Percentiles rank a stretch among this genome's conserved stretches.
Conservation (phyloP, 2,113 vertebrate genomes). For the Cephalopholis sonnerati region DNA sequence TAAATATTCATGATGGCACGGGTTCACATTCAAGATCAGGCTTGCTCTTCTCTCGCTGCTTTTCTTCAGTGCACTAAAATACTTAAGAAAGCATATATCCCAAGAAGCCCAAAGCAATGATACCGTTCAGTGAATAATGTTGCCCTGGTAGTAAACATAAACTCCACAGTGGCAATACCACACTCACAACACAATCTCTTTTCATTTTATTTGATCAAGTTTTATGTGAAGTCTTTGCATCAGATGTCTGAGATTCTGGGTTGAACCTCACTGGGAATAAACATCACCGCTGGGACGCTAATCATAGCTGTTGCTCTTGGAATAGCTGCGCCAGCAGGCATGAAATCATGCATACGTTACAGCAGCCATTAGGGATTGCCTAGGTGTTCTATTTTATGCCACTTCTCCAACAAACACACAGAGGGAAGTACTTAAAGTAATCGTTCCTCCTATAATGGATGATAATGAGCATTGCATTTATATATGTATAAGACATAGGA, state of each 20-base stretch:
- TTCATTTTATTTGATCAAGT: slow-evolving; percentile 66
- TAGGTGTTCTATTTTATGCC: slow-evolving; percentile 75
- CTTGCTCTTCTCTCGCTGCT: slow-evolving; percentile 27
- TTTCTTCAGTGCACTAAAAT: slow-evolving; percentile 34
- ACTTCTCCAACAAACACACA: slow-evolving; percentile 57
- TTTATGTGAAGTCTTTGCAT: slow-evolving; percentile 63
- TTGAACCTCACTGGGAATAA: slow-evolving; percentile 72
- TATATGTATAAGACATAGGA: slow-evolving; percentile 51
- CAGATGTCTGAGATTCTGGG: slow-evolving; percentile 55
- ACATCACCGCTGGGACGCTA: slow-evolving; percentile 67
- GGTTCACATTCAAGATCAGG: slow-evolving; percentile 60
- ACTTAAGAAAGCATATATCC: slow-evolving; percentile 33
- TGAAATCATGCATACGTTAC: slow-evolving; percentile 79
- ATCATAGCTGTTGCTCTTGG: slow-evolving; percentile 79
- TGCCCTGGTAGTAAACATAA: slow-evolving; percentile 43
- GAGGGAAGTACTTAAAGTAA: slow-evolving; percentile 59
- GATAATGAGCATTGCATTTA: slow-evolving; percentile 54
- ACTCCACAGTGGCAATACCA: slow-evolving; percentile 24
- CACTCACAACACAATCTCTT: slow-evolving; percentile 37
- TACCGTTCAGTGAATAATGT: slow-evolving; percentile 40
- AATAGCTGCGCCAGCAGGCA: slow-evolving; percentile 83
- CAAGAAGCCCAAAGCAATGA: slow-evolving; percentile 44
- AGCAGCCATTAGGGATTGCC: slow-evolving; percentile 80
- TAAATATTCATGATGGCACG: slow-evolving; percentile 64
- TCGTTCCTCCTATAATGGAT: slow-evolving; percentile 45